Conservation (phyloP, 2,888 invertebrate species). For the Diaphora mendica region DNA sequence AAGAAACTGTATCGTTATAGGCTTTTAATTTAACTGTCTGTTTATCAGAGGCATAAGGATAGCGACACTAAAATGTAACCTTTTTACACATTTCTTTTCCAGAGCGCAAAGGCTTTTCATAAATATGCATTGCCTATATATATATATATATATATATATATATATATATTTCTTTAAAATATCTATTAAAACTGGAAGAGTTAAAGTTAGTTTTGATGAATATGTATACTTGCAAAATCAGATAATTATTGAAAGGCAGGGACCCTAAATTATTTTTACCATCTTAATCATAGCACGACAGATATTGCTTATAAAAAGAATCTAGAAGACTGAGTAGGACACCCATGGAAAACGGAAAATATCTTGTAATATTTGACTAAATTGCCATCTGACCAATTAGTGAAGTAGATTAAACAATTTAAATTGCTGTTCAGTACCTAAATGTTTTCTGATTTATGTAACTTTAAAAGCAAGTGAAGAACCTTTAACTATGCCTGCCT, state of each 20-base stretch:
- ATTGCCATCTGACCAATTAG: constrained; percentile 23
- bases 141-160: neutral
- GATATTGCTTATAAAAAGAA: neutral
- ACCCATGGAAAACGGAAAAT: too few relatives aligned
- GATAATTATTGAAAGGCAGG: neutral
- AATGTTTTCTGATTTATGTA: neutral
- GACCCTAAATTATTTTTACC: neutral
- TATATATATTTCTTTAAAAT: neutral
- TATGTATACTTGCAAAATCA: neutral
- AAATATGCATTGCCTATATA: neutral
- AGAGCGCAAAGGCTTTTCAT: neutral
- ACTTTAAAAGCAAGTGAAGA: neutral
- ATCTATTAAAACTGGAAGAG: neutral
- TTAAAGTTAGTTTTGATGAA: neutral
- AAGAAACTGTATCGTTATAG: neutral
- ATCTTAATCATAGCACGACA: neutral
- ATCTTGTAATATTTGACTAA: constrained; percentile 42
- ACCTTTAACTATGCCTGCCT: neutral
- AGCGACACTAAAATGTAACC: neutral
- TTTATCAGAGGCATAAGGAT: neutral
- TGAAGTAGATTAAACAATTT: constrained; percentile 38
- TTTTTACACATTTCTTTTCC: neutral
- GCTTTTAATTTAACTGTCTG: neutral
- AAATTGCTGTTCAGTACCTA: too few relatives aligned
- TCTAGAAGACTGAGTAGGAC: neutral